Evolutionary conservation across 92 coral and sea anemone species (phyloP), one percentile per base, ranked within the genome.

Genomic region (Bergia puertoricense): DNA sequence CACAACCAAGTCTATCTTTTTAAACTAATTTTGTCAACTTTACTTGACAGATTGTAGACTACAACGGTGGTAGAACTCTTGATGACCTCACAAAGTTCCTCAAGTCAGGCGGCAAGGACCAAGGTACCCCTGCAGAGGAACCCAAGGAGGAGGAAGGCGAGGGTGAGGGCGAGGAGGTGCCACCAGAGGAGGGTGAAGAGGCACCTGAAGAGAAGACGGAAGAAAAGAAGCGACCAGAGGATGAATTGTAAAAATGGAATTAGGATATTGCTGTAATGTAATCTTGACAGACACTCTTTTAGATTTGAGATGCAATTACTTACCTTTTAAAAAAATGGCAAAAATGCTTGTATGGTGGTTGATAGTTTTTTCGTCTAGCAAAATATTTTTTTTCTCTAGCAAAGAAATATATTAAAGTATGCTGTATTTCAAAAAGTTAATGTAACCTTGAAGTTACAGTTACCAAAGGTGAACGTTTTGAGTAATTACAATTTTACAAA

Each of bases 21-120:
- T 18, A 11, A 65, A 11, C 10, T 38, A 5, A 7, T 11, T 57
- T 59, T 66, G 14, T 43, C 65, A 36, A 76, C 39, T 85, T 74
- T 13, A 69, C 81, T 30, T 71, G 43, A 50, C 92, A 97, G 98
- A 89, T 89, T 79, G 95, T 97, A 40, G 99, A 97, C 85, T 97
- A 97, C 87, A 94, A 93, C 88, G 99, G 99, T 75, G 99, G 99
- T 57, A 86, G 99, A 85, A 94, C 97, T 14, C 89, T 95, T 69
- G 99, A 97, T 1, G 98, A 94, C 90, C 88, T 97, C 62, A 93
- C 91, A 51, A 97, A 95, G 89, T 97, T 97, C 89, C 54, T 97
- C 37, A 92, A 95, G 69, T 90, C 96, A 38, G 99, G 96, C 39
- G 99, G 99, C 39, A 97, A 97, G 86, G 97, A 90, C 57, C 93